phyloP scores from a whole-genome alignment of 64 coral and sea anemone species.

The Platygyra sinensis region DNA sequence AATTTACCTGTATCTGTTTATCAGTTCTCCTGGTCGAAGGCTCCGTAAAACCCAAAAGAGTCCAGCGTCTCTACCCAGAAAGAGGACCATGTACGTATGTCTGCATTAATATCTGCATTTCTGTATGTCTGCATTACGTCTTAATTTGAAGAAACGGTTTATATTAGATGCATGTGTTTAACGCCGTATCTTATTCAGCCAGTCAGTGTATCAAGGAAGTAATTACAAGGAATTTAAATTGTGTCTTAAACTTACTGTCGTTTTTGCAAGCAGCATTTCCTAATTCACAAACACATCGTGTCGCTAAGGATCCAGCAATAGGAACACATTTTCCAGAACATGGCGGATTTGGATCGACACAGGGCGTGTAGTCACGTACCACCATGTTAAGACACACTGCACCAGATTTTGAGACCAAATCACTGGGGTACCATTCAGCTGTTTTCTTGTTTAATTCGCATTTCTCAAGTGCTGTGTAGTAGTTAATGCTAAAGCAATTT shows the following conservation, averaged over 20 bases:
- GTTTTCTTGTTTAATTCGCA: slow-evolving; percentile 81
- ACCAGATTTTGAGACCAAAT: slow-evolving; percentile 23
- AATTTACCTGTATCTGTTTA: too few species aligned
- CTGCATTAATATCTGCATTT: too few species aligned
- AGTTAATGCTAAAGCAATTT: slow-evolving; percentile 77
- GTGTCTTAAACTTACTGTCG: slow-evolving; percentile 69
- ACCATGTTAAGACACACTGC: slow-evolving; percentile 59
- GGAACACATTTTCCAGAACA: slow-evolving; percentile 53
- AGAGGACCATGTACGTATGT: too few species aligned
- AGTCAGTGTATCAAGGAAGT: too few species aligned
- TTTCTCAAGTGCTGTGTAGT: neutral
- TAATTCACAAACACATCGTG: slow-evolving; percentile 32
- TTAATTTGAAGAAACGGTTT: too few species aligned
- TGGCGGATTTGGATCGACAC: slow-evolving; percentile 36
- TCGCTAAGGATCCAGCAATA: slow-evolving; percentile 30
- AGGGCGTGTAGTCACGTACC: slow-evolving; percentile 57
- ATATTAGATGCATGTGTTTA: too few species aligned
- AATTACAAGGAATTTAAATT: too few species aligned
- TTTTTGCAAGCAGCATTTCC: slow-evolving; percentile 2
- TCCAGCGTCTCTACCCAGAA: too few species aligned
- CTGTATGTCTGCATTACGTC: too few species aligned
- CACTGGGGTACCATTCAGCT: slow-evolving; percentile 30
- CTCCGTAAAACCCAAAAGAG: too few species aligned
- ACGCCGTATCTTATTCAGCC: too few species aligned
- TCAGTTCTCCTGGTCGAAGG: too few species aligned